These are phyloP conservation scores for Drepana arcuata DNA, from an alignment of 1,140 invertebrate genomes.

Conservation along the genomic window DNA sequence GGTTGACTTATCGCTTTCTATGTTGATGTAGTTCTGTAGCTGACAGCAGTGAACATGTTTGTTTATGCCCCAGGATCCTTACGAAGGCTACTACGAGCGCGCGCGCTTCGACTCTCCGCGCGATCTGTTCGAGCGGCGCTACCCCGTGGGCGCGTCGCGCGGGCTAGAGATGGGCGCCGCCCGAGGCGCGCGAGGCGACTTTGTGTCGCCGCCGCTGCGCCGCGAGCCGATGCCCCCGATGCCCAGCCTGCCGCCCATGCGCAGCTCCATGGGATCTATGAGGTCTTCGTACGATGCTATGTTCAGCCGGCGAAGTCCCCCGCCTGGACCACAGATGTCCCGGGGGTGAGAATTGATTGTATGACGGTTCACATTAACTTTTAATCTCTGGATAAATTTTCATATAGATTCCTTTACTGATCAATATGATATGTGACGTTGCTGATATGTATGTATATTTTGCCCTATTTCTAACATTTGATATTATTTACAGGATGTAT, in stretches of 20 bases:
- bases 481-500: conserved; percentile 75
- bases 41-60: too few relatives aligned
- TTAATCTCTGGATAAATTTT: too few relatives aligned
- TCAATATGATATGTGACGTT: too few relatives aligned
- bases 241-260: conserved; percentile 73
- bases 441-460: too few relatives aligned
- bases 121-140: conserved; percentile 84
- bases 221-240: conserved; percentile 78
- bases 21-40: too few relatives aligned
- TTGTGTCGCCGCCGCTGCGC: conserved; percentile 76
- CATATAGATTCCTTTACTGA: too few relatives aligned
- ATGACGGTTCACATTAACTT: too few relatives aligned
- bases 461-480: too few relatives aligned
- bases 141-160: conserved; percentile 77
- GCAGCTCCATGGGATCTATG: conserved; percentile 73
- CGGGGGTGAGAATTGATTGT: conserved; percentile 55
- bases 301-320: conserved; percentile 86
- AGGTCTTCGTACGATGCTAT: conserved; percentile 81
- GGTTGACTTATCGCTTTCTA: too few relatives aligned
- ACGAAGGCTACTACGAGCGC: conserved; percentile 86
- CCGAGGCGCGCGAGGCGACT: conserved; percentile 76
- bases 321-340: conserved; percentile 70
- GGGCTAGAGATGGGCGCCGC: conserved; percentile 74
- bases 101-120: conserved; percentile 81
- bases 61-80: conserved; percentile 76